Percentiles rank a stretch among this genome's conserved stretches.
Conservation (phyloP, 2,113 vertebrate genomes). For the Alethe castanea region DNA sequence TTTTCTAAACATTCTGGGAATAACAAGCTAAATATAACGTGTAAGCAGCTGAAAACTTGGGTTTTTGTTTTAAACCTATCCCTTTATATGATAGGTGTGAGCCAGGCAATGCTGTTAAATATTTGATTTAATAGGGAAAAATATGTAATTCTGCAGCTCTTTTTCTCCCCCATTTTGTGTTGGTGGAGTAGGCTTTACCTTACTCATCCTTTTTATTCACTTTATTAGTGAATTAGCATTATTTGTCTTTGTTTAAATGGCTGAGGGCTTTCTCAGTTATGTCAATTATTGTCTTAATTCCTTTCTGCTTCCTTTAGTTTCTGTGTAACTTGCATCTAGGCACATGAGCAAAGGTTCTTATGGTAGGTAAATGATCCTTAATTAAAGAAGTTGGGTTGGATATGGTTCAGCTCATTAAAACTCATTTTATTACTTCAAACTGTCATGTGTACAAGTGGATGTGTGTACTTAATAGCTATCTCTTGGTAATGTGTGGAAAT, state of each 20-base stretch:
- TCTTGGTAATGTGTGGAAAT: background rate
- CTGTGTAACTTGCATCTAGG: background rate
- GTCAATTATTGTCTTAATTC: background rate
- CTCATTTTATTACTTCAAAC: background rate
- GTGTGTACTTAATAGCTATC: accelerated
- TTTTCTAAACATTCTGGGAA: background rate
- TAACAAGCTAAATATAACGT: background rate
- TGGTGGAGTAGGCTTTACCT: background rate
- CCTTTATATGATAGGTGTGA: background rate
- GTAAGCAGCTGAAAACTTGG: background rate
- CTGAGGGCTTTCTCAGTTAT: background rate
- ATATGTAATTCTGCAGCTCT: background rate
- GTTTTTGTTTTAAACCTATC: background rate
- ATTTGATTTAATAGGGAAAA: background rate
- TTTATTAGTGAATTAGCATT: background rate
- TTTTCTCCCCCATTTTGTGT: background rate
- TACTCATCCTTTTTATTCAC: background rate
- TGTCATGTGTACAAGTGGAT: background rate
- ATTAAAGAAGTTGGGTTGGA: background rate
- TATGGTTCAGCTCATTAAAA: background rate
- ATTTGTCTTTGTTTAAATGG: background rate
- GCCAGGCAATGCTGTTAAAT: background rate
- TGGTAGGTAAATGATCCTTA: background rate
- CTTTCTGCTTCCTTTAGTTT: background rate
- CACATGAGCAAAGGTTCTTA: background rate